Evolutionary conservation across 2,888 invertebrate species (phyloP).

Genomic region (Tillus elongatus): DNA sequence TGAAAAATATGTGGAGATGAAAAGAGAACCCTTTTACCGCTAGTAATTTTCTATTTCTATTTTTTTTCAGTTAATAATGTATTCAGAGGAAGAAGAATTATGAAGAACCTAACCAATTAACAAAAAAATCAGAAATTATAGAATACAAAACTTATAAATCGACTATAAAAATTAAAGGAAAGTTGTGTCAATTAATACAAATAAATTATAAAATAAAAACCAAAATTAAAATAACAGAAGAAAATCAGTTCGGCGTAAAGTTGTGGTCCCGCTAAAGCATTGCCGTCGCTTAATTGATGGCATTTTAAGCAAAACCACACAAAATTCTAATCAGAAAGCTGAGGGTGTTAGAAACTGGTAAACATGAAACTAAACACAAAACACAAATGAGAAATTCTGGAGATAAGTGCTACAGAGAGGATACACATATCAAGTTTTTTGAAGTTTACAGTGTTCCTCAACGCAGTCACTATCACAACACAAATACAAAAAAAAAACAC

Average conservation of each 20-base stretch:
- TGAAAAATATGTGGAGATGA: no score
- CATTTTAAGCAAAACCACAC: constrained; percentile 38
- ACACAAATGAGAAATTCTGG: constrained; percentile 31
- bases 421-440: no score
- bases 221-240: constrained; percentile 16
- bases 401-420: constrained; percentile 1
- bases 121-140: constrained; percentile 21
- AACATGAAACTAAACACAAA: constrained; percentile 38
- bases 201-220: constrained; percentile 19
- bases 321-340: constrained; percentile 33
- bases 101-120: constrained; percentile 23
- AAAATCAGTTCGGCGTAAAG: constrained; percentile 15
- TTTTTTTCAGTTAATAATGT: constrained; percentile 32
- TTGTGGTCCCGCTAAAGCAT: constrained; percentile 39
- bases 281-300: constrained; percentile 34
- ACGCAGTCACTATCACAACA: constrained; percentile 28
- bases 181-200: constrained; percentile 19
- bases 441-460: no score
- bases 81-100: constrained; percentile 27
- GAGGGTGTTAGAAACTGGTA: constrained; percentile 32
- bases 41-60: no score
- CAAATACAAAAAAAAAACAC: constrained; percentile 13
- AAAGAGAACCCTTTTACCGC: no score
- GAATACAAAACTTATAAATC: constrained; percentile 26
- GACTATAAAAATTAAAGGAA: constrained; percentile 22